Conservation (phyloP, 2,888 invertebrate species). For the Cloeon dipterum region DNA sequence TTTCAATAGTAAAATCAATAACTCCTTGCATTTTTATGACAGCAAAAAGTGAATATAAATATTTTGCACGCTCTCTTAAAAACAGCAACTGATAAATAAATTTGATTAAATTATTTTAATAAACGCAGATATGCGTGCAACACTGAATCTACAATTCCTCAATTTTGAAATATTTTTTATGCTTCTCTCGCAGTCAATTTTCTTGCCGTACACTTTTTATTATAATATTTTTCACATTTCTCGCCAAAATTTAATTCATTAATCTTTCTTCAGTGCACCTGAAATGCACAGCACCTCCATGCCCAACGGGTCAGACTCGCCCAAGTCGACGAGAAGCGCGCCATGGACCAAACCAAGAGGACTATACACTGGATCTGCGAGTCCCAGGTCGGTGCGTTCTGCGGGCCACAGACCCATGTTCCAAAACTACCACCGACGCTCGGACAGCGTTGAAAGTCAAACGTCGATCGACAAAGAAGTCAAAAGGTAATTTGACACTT, state of each 20-base stretch:
- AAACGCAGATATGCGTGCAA: no score
- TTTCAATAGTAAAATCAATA: no score
- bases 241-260: background rate
- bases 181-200: no score
- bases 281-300: conserved; percentile 12
- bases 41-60: no score
- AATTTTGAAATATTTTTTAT: no score
- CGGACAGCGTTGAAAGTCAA: conserved; percentile 69
- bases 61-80: no score
- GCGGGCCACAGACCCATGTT: conserved; percentile 20
- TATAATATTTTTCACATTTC: background rate
- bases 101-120: no score
- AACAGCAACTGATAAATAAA: no score
- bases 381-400: conserved; percentile 61
- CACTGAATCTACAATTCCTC: no score
- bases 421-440: conserved; percentile 13
- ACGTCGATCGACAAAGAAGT: conserved; percentile 47
- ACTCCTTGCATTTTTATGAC: no score
- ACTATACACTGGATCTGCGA: conserved; percentile 46
- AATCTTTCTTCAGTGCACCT: background rate
- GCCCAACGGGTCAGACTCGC: conserved; percentile 17
- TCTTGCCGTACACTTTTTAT: background rate
- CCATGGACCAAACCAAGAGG: conserved; percentile 56
- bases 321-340: conserved; percentile 64
- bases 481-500: background rate